phyloP scores from a whole-genome alignment of 1,140 invertebrate species.

The Macrobrachium rosenbergii region DNA sequence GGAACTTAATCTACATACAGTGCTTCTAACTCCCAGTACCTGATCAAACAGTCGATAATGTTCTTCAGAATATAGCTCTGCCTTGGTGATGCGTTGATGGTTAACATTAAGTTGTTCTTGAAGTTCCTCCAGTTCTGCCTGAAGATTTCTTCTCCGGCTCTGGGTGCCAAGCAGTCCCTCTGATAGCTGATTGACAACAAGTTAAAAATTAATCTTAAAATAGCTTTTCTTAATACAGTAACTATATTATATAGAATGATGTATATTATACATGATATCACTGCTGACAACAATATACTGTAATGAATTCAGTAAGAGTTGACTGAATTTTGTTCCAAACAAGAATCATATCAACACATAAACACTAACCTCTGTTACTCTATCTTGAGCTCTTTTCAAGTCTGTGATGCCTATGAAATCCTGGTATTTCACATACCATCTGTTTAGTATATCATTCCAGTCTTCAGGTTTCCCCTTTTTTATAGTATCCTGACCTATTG shows the following conservation, averaged over 20 bases:
- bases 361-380: constrained; percentile 46
- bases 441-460: constrained; percentile 53
- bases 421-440: constrained; percentile 51
- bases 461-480: constrained; percentile 28
- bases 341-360: neutral
- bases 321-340: neutral
- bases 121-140: constrained; percentile 40
- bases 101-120: constrained; percentile 37
- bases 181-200: constrained; percentile 19
- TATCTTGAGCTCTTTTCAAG: constrained; percentile 48
- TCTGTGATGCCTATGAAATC: constrained; percentile 49
- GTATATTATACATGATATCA: neutral
- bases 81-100: constrained; percentile 44
- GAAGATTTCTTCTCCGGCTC: constrained; percentile 25
- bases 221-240: no score
- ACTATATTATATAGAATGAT: neutral
- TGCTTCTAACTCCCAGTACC: neutral
- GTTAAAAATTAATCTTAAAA: no score
- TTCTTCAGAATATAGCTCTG: constrained; percentile 51
- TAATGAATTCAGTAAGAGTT: neutral
- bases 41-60: constrained; percentile 44
- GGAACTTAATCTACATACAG: neutral
- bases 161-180: constrained; percentile 31
- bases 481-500: neutral
- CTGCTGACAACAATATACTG: neutral